Base-by-base conservation (phyloP, 2,888 invertebrate species). In the Augochlorella aurata region DNA sequence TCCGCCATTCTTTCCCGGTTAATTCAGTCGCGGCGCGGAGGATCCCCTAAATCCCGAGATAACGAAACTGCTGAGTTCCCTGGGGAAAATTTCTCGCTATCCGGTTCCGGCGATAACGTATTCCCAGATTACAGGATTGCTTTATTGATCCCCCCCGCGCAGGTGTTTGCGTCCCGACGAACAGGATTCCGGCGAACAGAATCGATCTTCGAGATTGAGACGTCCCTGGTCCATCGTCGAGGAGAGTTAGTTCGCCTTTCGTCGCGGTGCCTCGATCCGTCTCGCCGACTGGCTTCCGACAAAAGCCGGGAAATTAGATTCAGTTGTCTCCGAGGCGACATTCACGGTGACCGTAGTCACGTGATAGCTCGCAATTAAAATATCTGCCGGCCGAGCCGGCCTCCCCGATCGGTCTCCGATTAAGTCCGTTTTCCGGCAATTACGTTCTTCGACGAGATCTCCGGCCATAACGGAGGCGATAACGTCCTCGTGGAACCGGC, bases 31-130 rank as follows among this genome's bases (percentile, higher is more conserved):
- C 38, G 18, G 9, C 14, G 24, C 24, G 38, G 38, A 4, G 18
- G 63, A 29, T 58, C 58, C 24, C 58, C 24, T 58, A 63, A 38
- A 38, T 47, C 58, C 21, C 8, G 29, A n/a, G 63, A 73, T 63
- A 68, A 68, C 58, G 58, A 69, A 68, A 68, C 16, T 10, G 58
- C 24, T 38, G 21, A 58, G 10, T 61, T 44, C 38, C 63, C 29
- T 1, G 10, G 61, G 54, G 47, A 50, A 16, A 16, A 73, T 50
- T 47, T 12, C 14, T 49, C 2, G 12, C 10, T 29, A 21, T 29
- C 54, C 45, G n/a, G 16, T 54, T 58, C n/a, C 44, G 16, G 24
- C 68, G 50, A 61, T 61, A 69, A 58, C 29, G n/a, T 29, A 49
- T 68, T 63, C 63, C 29, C 16, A 75, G 16, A 44, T 69, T 50